A percentile compares a stretch with the other conserved stretches of the same genome.
Evolutionary conservation across 2,888 invertebrate species (phyloP).

Genomic region (Enchytraeus crypticus): DNA sequence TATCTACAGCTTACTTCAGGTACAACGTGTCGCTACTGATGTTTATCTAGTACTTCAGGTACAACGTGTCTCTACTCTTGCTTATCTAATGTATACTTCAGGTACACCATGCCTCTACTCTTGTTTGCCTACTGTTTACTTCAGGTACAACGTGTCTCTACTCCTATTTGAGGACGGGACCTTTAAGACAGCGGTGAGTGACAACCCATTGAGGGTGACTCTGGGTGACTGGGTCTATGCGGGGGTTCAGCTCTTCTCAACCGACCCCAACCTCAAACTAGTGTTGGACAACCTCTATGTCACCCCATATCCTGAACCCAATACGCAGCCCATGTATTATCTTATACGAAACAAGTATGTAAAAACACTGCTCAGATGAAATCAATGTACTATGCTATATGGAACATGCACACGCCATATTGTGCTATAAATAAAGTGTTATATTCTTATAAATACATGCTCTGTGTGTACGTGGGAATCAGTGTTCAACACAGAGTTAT

Average conservation of each 20-base stretch:
- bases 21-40: background rate
- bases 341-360: conserved; percentile 39
- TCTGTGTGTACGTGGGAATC: too few relatives aligned
- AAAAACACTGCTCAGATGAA: too few relatives aligned
- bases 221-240: conserved; percentile 36
- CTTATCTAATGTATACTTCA: too few relatives aligned
- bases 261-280: conserved; percentile 33
- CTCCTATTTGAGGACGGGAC: conserved; percentile 16
- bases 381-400: too few relatives aligned
- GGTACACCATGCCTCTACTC: too few relatives aligned
- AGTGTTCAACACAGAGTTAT: too few relatives aligned
- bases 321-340: conserved; percentile 25
- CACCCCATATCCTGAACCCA: conserved; percentile 29
- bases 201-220: conserved; percentile 33
- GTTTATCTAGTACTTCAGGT: background rate
- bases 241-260: conserved; percentile 31
- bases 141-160: background rate
- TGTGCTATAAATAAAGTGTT: too few relatives aligned
- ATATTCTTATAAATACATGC: too few relatives aligned
- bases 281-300: conserved; percentile 37
- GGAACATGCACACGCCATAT: too few relatives aligned
- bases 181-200: conserved; percentile 28
- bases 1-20: background rate
- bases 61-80: background rate
- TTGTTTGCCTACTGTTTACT: background rate